phyloP scores from a whole-genome alignment of 2,113 vertebrate species.

The Paralichthys olivaceus region DNA sequence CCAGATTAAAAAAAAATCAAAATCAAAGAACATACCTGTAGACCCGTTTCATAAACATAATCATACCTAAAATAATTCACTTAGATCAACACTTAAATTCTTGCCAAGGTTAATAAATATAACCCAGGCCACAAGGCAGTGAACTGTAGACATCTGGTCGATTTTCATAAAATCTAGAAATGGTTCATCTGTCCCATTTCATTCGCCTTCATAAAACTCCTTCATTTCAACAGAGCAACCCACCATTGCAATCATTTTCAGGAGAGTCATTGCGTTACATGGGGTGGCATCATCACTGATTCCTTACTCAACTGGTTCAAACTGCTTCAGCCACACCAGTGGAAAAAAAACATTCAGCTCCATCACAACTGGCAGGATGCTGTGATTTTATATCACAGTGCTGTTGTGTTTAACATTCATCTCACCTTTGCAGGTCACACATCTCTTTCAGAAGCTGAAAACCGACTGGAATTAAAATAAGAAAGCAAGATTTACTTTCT shows the following conservation, averaged over 20 bases:
- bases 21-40: conserved; percentile 37
- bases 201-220: conserved; percentile 15
- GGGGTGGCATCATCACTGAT: conserved; percentile 9
- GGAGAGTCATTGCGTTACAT: conserved; percentile 27
- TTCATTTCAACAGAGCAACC: conserved; percentile 25
- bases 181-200: conserved; percentile 4
- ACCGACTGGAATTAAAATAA: conserved; percentile 1
- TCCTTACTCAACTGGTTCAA: conserved; percentile 24
- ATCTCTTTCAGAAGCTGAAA: conserved; percentile 12
- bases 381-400: conserved; percentile 15
- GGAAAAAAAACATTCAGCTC: conserved; percentile 27
- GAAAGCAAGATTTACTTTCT: conserved; percentile 12
- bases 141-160: conserved; percentile 35
- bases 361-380: conserved; percentile 26
- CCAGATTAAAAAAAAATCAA: conserved; percentile 9
- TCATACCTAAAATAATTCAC: conserved; percentile 58
- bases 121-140: conserved; percentile 53
- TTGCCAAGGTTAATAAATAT: conserved; percentile 36
- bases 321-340: conserved; percentile 28
- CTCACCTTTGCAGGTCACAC: neutral
- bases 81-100: conserved; percentile 44
- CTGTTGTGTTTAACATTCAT: neutral
- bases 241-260: neutral
- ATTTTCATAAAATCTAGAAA: conserved; percentile 24
- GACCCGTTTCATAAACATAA: conserved; percentile 67